Evolutionary conservation across 1,140 invertebrate species (phyloP), one percentile per base, ranked within the genome.

Genomic region (Coelopa frigida): DNA sequence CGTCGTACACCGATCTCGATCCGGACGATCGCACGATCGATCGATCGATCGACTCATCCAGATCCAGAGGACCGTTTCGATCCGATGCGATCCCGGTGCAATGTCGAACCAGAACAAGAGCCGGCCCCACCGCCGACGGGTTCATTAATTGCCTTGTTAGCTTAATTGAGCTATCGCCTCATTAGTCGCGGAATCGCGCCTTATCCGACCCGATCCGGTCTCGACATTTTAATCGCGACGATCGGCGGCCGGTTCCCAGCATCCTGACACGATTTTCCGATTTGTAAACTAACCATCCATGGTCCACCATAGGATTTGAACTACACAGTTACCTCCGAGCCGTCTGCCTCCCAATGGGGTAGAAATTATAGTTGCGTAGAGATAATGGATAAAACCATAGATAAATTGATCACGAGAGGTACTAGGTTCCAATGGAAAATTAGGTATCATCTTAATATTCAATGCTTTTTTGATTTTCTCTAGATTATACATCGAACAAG

Each of bases 121-220:
- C 8, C 27, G 27, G n/a, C 27, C n/a, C 27, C 17, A 33, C n/a
- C n/a, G n/a, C n/a, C n/a, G 17, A 14, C 31, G 17, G 17, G 45
- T 48, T 33, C 46, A 41, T 33, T 40, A 31, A 48, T 24, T 41
- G 39, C 31, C 46, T 48, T 43, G 46, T 48, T 48, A 42, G 46
- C 40, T 48, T 48, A 48, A 48, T 48, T 48, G 46, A 48, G 46
- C 46, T 41, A 48, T 48, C 46, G 26, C 38, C 46, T 48, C 40
- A 48, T 48, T 48, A 48, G 46, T 40, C 35, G 43, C 31, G 27
- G 33, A 35, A 46, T 46, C 44, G 37, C 35, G 35, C 32, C 44
- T 46, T 36, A 46, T 35, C 31, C 17, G 35, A n/a, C n/a, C n/a
- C n/a, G n/a, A n/a, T n/a, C n/a, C n/a, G n/a, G n/a, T n/a, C n/a